These are phyloP conservation scores for Adelosebastes latens DNA, from an alignment of 2,797 vertebrate species.

Conservation along the genomic window DNA sequence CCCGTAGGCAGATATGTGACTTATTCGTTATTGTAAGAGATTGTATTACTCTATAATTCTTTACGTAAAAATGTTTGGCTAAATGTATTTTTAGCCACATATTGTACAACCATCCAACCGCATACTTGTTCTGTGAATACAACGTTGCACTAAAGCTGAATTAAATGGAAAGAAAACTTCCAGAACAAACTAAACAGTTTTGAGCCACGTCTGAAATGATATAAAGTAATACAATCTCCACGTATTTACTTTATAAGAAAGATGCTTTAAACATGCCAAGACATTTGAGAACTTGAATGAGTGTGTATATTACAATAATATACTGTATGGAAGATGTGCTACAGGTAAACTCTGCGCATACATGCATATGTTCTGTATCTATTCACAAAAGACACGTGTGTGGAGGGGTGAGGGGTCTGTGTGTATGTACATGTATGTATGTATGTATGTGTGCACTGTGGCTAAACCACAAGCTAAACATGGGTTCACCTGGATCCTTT, in stretches of 20 bases:
- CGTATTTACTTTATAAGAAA: constrained; percentile 43
- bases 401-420: constrained; percentile 16
- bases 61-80: background rate
- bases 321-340: constrained; percentile 24
- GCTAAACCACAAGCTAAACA: constrained; percentile 91
- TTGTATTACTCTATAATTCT: constrained; percentile 69
- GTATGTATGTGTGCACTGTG: constrained; percentile 43
- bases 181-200: background rate
- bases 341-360: constrained; percentile 25
- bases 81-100: background rate
- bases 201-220: constrained; percentile 6
- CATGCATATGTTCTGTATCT: constrained; percentile 45
- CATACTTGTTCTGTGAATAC: background rate
- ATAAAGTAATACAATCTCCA: constrained; percentile 75
- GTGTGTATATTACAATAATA: constrained; percentile 33
- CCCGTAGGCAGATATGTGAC: constrained; percentile 38
- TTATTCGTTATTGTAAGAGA: constrained; percentile 58
- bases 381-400: background rate
- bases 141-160: background rate
- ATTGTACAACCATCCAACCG: background rate
- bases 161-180: background rate
- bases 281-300: constrained; percentile 51
- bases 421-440: constrained; percentile 25
- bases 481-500: constrained; percentile 99
- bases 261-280: constrained; percentile 67